Percentiles rank a stretch among this genome's conserved stretches.
Conservation (phyloP, 2,797 vertebrate genomes). For the Sebastes aleutianus region DNA sequence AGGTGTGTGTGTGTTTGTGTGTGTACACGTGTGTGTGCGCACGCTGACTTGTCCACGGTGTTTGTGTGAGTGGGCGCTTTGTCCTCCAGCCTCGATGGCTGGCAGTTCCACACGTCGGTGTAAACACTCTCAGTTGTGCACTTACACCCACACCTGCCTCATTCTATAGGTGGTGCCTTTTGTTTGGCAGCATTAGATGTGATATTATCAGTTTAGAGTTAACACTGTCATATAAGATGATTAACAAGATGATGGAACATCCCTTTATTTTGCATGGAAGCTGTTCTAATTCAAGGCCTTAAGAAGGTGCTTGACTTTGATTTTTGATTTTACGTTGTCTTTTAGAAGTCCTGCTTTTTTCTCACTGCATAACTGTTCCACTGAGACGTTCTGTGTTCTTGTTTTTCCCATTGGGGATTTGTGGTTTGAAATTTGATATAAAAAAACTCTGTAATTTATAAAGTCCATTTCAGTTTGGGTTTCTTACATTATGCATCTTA, state of each 20-base stretch:
- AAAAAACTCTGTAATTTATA: background rate
- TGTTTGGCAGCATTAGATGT: background rate
- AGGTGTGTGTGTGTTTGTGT: constrained; percentile 29
- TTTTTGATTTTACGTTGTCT: background rate
- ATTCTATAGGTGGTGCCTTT: background rate
- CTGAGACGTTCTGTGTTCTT: background rate
- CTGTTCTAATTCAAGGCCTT: background rate
- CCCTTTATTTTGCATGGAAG: background rate
- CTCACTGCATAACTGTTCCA: background rate
- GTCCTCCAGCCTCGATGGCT: constrained; percentile 23
- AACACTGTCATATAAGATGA: background rate
- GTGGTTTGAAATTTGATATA: background rate
- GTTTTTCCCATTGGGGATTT: background rate
- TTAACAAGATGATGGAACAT: background rate
- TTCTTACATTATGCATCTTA: background rate
- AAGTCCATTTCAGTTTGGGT: background rate
- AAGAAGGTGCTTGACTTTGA: background rate
- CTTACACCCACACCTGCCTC: background rate
- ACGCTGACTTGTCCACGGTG: background rate
- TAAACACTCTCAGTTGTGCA: background rate
- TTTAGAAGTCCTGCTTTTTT: background rate
- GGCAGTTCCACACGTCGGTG: background rate
- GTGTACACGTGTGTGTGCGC: constrained; percentile 36
- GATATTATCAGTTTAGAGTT: background rate
- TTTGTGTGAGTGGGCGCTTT: constrained; percentile 21